phyloP scores from a whole-genome alignment of 2,797 vertebrate genomes.

The Eremophila alpestris region DNA sequence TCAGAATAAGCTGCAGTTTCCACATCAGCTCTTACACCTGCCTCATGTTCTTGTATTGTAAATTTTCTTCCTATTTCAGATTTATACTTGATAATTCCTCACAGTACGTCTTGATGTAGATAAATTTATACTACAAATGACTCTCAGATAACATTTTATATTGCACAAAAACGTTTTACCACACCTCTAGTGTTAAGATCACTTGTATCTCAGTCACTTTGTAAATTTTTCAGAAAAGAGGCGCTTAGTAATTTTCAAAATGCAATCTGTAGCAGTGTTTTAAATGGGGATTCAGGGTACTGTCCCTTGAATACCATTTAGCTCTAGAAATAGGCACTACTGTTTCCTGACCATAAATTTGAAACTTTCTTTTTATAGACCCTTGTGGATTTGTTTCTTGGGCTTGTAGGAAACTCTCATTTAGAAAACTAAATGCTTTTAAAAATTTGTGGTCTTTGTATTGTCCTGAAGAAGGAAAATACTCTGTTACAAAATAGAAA shows the following conservation, averaged over 20 bases:
- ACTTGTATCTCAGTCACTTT: background rate
- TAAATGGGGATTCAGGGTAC: background rate
- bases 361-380: background rate
- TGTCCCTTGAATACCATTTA: background rate
- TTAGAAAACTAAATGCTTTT: background rate
- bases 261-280: background rate
- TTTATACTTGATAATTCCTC: background rate
- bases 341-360: background rate
- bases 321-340: background rate
- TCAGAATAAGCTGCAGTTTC: background rate
- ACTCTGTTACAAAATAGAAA: background rate
- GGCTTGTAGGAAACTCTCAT: background rate
- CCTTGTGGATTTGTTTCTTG: background rate
- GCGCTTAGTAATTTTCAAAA: background rate
- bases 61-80: background rate
- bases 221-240: background rate
- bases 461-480: background rate
- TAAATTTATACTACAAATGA: background rate
- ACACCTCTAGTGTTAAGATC: background rate
- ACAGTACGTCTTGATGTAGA: background rate
- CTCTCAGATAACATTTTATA: background rate
- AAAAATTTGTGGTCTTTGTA: background rate
- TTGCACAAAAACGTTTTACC: background rate
- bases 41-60: background rate
- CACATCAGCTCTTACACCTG: background rate